phyloP scores from a whole-genome alignment of 1,140 invertebrate genomes.

The Argopecten irradians region DNA sequence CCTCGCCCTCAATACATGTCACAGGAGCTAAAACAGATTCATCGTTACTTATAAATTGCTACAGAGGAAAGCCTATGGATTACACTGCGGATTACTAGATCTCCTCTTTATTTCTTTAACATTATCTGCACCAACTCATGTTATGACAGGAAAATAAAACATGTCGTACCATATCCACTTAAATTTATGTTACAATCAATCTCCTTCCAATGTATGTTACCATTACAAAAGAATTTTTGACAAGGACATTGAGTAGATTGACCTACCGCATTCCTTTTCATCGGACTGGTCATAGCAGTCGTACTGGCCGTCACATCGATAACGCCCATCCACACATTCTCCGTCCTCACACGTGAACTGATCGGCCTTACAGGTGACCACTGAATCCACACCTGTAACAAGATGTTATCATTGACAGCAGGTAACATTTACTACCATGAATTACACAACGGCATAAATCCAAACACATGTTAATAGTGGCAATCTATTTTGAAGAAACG shows the following conservation, averaged over 20 bases:
- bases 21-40: slow-evolving; percentile 26
- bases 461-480: too few species aligned
- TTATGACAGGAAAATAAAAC: background rate
- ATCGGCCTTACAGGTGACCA: slow-evolving; percentile 54
- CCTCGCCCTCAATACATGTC: slow-evolving; percentile 57
- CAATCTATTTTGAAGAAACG: too few species aligned
- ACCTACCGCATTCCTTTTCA: slow-evolving; percentile 80
- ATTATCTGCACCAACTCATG: too few species aligned
- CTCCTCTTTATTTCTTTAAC: too few species aligned
- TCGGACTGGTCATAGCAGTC: slow-evolving; percentile 77
- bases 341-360: slow-evolving; percentile 80
- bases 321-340: slow-evolving; percentile 76
- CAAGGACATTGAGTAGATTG: too few species aligned
- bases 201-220: background rate
- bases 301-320: slow-evolving; percentile 81
- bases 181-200: background rate
- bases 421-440: too few species aligned
- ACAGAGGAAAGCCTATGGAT: too few species aligned
- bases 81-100: too few species aligned
- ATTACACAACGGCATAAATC: too few species aligned
- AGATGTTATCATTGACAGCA: too few species aligned
- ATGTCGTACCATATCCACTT: background rate
- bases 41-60: too few species aligned
- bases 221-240: too few species aligned
- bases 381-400: slow-evolving; percentile 39